Percentiles rank a stretch among this genome's conserved stretches.
Conservation (phyloP, 2,113 vertebrate species). For the Pholis gunnellus region DNA sequence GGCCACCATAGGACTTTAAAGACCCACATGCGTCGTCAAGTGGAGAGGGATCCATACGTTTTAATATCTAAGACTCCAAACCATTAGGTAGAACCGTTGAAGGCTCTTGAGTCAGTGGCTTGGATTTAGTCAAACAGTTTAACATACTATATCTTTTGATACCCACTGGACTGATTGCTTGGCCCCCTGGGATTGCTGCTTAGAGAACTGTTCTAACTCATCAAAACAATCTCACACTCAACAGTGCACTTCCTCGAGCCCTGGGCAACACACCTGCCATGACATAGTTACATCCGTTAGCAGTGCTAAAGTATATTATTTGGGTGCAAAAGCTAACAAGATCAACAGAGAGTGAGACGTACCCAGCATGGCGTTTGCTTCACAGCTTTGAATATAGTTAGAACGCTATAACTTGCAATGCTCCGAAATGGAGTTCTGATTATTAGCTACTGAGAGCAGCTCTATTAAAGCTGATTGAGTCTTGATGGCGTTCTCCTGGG, state of each 20-base stretch:
- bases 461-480: conserved; percentile 38
- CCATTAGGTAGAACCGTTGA: background rate
- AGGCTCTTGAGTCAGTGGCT: background rate
- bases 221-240: background rate
- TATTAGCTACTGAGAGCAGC: conserved; percentile 21
- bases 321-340: background rate
- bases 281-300: background rate
- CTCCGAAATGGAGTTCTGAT: conserved; percentile 34
- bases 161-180: too few relatives aligned
- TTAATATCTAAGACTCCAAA: background rate
- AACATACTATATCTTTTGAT: background rate
- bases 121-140: background rate
- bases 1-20: background rate
- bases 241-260: background rate
- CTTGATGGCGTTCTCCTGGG: conserved; percentile 27
- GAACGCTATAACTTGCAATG: conserved; percentile 10
- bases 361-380: background rate
- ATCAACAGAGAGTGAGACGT: background rate
- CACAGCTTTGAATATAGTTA: conserved; percentile 15
- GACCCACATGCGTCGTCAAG: background rate
- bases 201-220: too few relatives aligned
- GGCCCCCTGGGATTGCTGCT: too few relatives aligned
- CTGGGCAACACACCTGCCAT: too few relatives aligned
- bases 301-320: background rate
- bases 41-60: background rate